Conservation (phyloP, 2,113 vertebrate species). For the Okapia johnstoni region DNA sequence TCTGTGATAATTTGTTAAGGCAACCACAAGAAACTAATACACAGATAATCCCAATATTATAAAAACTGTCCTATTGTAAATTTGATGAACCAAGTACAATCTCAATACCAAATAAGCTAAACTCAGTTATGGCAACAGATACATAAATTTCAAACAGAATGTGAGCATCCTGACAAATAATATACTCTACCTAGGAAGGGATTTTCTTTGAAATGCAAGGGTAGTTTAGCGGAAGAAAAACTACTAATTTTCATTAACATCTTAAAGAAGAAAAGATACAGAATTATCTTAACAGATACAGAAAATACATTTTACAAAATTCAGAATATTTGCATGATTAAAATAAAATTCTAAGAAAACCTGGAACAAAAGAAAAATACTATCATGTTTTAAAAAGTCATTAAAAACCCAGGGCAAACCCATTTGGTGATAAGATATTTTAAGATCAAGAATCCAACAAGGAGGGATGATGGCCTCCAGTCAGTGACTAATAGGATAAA, state of each 20-base stretch:
- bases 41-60: neutral
- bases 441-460: neutral
- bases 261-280: neutral
- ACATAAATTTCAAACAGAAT: neutral
- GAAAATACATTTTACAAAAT: neutral
- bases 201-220: neutral
- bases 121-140: neutral
- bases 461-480: neutral
- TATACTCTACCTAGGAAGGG: neutral
- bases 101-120: neutral
- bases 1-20: neutral
- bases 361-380: neutral
- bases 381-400: neutral
- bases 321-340: neutral
- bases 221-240: neutral
- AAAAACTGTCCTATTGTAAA: neutral
- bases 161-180: neutral
- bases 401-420: neutral
- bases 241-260: neutral
- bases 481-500: neutral
- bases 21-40: neutral
- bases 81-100: neutral
- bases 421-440: neutral
- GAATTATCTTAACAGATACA: neutral
- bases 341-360: conserved; percentile 28